Base-by-base conservation (phyloP, 2,888 invertebrate genomes). In the Unio delphinus region DNA sequence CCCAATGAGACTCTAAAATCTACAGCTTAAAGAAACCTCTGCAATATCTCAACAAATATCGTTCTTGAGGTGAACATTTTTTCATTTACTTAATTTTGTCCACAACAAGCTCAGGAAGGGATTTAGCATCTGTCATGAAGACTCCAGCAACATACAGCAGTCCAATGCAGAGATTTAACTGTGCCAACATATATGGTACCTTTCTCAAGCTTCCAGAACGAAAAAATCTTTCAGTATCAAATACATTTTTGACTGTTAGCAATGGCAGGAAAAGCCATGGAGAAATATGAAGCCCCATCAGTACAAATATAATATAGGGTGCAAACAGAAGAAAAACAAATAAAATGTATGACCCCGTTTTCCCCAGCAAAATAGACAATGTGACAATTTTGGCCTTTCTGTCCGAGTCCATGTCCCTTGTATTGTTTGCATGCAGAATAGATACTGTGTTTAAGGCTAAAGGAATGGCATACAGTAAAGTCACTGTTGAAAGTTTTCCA, bases 371-470 rank as follows among this genome's bases (percentile, higher is more conserved):
- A 86, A 98, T 97, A n/a, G 98, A 97, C 83, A 98, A 91, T 23
- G 98, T 98, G 0, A 98, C 96, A 84, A 97, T 97, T 75, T 97
- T 97, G 64, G 95, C 97, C 88, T 93, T 93, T 74, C 94, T 93
- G 87, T 98, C 98, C 72, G 94, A 94, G 86, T 96, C 96, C 80
- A 95, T 93, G 91, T 98, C 97, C 80, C 97, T 93, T 0, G 97
- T 96, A 89, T 98, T 98, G 89, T 98, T 98, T 86, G 96, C 95
- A 89, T 98, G 98, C 70, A 98, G 91, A 86, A 98, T 97, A 65
- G 97, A 97, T 90, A 97, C 98, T 2, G 97, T 97, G 86, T 97
- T 97, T 30, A 98, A 91, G 17, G 98, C 97, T 74, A 98, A 91
- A 8, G 98, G 98, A 84, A 98, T 94, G 34, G 97, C 97, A 91